A percentile compares a stretch with the other conserved stretches of the same genome.
Evolutionary conservation across 2,113 vertebrate species (phyloP).

Genomic region (Sinocyclocheilus anophthalmus): DNA sequence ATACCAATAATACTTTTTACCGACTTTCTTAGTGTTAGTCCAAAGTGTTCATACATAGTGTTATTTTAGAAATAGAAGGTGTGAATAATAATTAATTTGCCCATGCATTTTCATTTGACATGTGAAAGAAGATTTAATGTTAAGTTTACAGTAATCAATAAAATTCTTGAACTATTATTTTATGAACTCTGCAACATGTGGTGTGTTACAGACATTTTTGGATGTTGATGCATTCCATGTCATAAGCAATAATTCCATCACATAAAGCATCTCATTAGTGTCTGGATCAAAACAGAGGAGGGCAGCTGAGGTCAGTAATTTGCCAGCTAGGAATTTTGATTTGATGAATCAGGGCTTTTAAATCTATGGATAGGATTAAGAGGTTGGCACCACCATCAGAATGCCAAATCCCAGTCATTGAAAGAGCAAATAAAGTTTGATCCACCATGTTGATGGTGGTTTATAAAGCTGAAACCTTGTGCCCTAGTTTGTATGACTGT

Average conservation of each 20-base stretch:
- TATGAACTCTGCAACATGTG: background rate
- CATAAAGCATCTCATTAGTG: constrained; percentile 55
- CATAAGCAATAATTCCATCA: constrained; percentile 58
- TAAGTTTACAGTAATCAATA: background rate
- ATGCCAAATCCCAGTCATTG: constrained; percentile 69
- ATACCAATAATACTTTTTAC: background rate
- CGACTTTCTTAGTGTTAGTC: background rate
- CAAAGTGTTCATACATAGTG: background rate
- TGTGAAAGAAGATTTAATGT: constrained; percentile 4
- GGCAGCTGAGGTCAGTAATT: constrained; percentile 64
- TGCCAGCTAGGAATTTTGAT: constrained; percentile 67
- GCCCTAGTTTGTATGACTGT: constrained; percentile 56
- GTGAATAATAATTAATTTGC: background rate
- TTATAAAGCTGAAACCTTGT: constrained; percentile 65
- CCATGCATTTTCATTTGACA: background rate
- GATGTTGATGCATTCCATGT: constrained; percentile 61
- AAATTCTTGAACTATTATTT: background rate
- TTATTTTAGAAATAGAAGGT: background rate
- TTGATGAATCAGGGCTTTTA: constrained; percentile 75
- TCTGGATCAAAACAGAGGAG: constrained; percentile 63
- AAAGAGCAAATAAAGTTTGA: constrained; percentile 66
- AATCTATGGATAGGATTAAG: constrained; percentile 67
- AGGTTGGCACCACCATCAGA: constrained; percentile 66
- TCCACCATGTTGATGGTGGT: constrained; percentile 67
- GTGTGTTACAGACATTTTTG: constrained; percentile 43